Conservation (phyloP, 1,140 invertebrate genomes). For the Drosophila lini region DNA sequence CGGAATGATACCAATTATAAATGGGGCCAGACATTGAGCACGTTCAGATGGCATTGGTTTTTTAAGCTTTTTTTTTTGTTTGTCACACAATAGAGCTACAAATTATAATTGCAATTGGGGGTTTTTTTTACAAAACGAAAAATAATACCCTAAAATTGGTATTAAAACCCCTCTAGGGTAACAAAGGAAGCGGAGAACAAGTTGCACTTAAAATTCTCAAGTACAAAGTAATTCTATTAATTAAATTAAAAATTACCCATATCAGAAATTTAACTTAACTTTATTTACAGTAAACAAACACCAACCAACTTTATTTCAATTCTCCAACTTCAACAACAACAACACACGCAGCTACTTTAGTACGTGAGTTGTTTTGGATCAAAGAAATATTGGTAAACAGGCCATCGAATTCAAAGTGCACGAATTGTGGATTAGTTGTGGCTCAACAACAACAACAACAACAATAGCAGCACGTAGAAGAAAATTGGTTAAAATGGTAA, state of each 20-base stretch:
- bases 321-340: background rate
- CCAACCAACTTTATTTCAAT: background rate
- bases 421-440: conserved; percentile 14
- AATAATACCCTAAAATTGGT: background rate
- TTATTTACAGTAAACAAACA: background rate
- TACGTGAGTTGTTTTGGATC: conserved; percentile 22
- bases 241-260: no score
- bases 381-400: conserved; percentile 25
- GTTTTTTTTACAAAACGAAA: background rate
- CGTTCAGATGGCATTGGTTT: conserved; percentile 9
- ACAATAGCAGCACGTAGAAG: conserved; percentile 4
- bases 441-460: conserved; percentile 7
- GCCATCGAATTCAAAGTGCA: conserved; percentile 38
- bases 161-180: background rate
- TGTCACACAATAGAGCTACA: conserved; percentile 1
- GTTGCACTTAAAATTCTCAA: conserved; percentile 1
- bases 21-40: conserved; percentile 18
- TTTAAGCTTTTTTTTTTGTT: background rate
- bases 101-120: conserved; percentile 1
- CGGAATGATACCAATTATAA: conserved; percentile 27
- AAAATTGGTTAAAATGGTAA: conserved; percentile 28
- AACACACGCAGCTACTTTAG: background rate
- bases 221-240: no score
- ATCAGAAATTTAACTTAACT: background rate
- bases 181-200: background rate